Conservation (phyloP, 2,113 vertebrate species). For the Scomber scombrus region DNA sequence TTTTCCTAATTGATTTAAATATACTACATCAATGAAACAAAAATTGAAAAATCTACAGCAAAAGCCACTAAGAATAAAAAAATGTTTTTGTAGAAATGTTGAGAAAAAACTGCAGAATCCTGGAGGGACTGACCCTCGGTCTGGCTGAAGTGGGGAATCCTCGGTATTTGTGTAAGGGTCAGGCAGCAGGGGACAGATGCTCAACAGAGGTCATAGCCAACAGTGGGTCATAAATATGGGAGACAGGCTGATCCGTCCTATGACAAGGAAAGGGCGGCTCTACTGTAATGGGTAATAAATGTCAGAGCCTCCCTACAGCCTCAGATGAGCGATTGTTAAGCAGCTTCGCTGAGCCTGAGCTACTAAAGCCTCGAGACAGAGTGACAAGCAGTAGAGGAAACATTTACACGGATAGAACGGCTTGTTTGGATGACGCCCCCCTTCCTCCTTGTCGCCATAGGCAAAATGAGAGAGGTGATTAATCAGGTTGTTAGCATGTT, state of each 20-base stretch:
- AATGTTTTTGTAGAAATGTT: not conserved
- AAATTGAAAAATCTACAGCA: not conserved
- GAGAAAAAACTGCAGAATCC: not conserved
- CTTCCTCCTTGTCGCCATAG: constrained; percentile 55
- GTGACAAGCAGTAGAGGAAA: constrained; percentile 77
- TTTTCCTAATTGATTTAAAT: not conserved
- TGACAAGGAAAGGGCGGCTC: constrained; percentile 70
- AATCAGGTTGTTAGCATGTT: constrained; percentile 82
- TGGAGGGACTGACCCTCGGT: constrained; percentile 19
- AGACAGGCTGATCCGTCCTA: constrained; percentile 69
- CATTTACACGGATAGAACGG: constrained; percentile 70
- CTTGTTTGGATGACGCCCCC: constrained; percentile 76
- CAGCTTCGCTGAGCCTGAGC: constrained; percentile 56
- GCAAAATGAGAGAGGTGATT: constrained; percentile 71
- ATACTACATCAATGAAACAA: not conserved
- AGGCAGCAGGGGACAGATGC: constrained; percentile 51
- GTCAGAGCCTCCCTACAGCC: constrained; percentile 69
- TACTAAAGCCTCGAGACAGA: constrained; percentile 57
- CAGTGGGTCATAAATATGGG: constrained; percentile 72
- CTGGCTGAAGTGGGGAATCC: constrained; percentile 28
- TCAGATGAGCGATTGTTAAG: constrained; percentile 73
- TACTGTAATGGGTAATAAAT: constrained; percentile 75
- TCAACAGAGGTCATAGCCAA: constrained; percentile 65
- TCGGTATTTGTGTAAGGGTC: constrained; percentile 47
- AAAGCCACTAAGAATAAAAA: not conserved